These are phyloP conservation scores for Cryptocheilus praepositus DNA, from an alignment of 2,888 invertebrate genomes.

Conservation along the genomic window DNA sequence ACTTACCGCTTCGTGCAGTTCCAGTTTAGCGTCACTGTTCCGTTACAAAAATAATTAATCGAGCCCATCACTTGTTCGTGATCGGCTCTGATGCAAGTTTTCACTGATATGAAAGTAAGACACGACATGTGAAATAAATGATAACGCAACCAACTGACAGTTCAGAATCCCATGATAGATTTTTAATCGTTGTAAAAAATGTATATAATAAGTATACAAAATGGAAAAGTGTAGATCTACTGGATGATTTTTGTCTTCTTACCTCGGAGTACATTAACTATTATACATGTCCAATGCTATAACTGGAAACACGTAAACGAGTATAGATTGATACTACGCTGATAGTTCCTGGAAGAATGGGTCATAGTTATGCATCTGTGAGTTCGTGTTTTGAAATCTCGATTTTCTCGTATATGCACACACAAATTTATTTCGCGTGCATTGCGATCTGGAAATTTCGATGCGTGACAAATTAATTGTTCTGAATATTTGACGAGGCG, in stretches of 20 bases:
- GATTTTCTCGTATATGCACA: no score
- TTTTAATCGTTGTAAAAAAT: not conserved
- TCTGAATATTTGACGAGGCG: no score
- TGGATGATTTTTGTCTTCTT: not conserved
- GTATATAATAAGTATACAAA: not conserved
- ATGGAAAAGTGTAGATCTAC: constrained; percentile 2
- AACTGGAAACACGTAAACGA: constrained; percentile 1
- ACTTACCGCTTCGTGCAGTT: constrained; percentile 18
- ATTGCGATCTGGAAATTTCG: no score
- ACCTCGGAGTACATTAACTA: not conserved
- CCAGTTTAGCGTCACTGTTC: constrained; percentile 19
- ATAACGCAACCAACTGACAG: not conserved
- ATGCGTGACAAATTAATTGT: no score
- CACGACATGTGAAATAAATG: not conserved
- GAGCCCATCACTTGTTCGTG: constrained; percentile 6
- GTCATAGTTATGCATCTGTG: not conserved
- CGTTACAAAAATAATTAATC: constrained; percentile 12
- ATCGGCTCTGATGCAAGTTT: not conserved
- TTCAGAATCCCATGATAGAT: not conserved
- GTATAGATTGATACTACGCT: not conserved
- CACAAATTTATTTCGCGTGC: no score
- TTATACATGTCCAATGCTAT: not conserved
- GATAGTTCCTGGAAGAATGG: constrained; percentile 1
- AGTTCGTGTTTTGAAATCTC: no score
- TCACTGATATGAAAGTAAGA: not conserved